These are phyloP conservation scores for Melipona quadrifasciata DNA, from an alignment of 1,140 invertebrate species.

Conservation along the genomic window DNA sequence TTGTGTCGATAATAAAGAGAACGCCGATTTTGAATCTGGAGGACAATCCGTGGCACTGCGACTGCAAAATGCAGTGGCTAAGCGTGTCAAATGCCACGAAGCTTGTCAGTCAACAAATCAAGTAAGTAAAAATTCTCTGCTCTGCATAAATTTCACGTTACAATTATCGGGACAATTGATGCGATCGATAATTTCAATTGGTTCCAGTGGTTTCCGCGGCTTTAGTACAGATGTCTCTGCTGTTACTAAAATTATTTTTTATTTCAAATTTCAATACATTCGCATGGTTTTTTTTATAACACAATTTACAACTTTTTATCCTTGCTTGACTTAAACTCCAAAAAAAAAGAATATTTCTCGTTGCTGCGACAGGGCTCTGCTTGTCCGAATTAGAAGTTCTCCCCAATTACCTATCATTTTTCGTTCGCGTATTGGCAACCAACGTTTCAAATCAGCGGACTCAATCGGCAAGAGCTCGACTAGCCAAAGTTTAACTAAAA, in stretches of 20 bases:
- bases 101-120: constrained; percentile 71
- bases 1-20: constrained; percentile 73
- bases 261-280: background rate
- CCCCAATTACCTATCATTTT: background rate
- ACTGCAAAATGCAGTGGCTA: constrained; percentile 79
- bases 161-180: background rate
- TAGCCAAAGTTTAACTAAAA: background rate
- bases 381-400: background rate
- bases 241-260: constrained; percentile 20
- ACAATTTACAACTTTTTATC: no score
- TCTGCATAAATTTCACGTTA: background rate
- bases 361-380: background rate
- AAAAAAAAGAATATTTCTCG: background rate
- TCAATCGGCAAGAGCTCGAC: no score
- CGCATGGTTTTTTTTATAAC: no score
- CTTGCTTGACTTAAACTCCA: background rate
- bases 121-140: constrained; percentile 64
- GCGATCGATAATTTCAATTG: background rate
- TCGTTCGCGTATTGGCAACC: background rate
- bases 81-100: constrained; percentile 66
- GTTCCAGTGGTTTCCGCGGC: background rate
- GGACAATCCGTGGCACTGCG: constrained; percentile 80
- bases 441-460: no score
- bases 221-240: constrained; percentile 1
- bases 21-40: constrained; percentile 73